Evolutionary conservation across 2,113 vertebrate species (phyloP).

Genomic region (Apistogramma diplotaenia): DNA sequence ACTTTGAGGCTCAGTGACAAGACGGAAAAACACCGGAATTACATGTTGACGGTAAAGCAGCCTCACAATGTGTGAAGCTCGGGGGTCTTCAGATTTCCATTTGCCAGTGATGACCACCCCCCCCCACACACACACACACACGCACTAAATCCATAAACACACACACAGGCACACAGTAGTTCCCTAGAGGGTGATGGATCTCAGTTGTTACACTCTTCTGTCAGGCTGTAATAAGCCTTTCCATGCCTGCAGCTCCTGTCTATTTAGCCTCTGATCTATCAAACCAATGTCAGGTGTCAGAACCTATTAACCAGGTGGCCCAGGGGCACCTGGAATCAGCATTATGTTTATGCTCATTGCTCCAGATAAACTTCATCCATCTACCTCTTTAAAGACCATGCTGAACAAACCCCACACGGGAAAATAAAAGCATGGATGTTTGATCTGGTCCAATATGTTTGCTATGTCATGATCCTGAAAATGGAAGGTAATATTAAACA

Average conservation of each 20-base stretch:
- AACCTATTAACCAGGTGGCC: conserved; percentile 54
- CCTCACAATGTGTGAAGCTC: conserved; percentile 30
- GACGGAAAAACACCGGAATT: neutral
- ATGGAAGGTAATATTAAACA: neutral
- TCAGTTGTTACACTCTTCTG: conserved; percentile 36
- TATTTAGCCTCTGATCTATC: conserved; percentile 60
- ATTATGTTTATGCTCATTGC: conserved; percentile 47
- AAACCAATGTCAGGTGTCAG: conserved; percentile 50
- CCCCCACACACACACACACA: neutral
- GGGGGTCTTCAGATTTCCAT: conserved; percentile 28
- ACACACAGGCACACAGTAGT: conserved; percentile 33
- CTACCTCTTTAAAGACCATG: neutral
- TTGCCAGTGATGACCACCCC: conserved; percentile 15
- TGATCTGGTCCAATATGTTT: neutral
- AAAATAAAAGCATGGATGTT: neutral
- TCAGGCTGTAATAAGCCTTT: conserved; percentile 55
- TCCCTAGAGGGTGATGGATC: conserved; percentile 62
- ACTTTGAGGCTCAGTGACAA: neutral
- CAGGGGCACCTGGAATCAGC: conserved; percentile 40
- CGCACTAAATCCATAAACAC: conserved; percentile 45
- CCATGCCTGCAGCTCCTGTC: conserved; percentile 46
- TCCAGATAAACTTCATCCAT: conserved; percentile 39
- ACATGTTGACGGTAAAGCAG: conserved; percentile 6
- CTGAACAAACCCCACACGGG: neutral
- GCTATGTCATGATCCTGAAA: neutral